These are phyloP conservation scores for Phaedon cochleariae DNA, from an alignment of 2,888 invertebrate species.

Conservation along the genomic window DNA sequence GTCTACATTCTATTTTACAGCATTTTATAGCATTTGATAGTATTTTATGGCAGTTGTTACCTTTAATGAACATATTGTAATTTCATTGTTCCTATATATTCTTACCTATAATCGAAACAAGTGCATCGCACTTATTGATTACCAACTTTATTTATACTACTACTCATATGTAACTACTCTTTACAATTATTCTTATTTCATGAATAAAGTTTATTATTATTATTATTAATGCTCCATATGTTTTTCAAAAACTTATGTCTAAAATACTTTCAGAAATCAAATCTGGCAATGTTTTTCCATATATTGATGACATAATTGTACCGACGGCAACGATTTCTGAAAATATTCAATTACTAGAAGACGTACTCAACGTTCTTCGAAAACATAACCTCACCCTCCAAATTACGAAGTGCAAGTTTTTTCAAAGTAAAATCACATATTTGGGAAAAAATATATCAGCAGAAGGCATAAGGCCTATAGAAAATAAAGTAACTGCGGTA, in stretches of 20 bases:
- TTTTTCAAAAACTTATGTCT: conserved; percentile 50
- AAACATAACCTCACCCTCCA: conserved; percentile 36
- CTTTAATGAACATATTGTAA: no score
- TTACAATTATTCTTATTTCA: no score
- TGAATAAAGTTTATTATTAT: no score
- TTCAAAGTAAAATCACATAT: conserved; percentile 32
- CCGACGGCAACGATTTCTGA: conserved; percentile 29
- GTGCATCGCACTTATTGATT: no score
- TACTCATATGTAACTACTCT: no score
- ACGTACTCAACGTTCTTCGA: background rate
- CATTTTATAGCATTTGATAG: no score
- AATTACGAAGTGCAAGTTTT: conserved; percentile 39
- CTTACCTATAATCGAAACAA: no score
- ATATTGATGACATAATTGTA: conserved; percentile 41
- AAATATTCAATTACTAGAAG: conserved; percentile 26
- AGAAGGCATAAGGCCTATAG: conserved; percentile 37
- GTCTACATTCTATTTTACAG: no score
- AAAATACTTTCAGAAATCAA: conserved; percentile 36
- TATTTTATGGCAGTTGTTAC: no score
- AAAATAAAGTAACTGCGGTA: conserved; percentile 34
- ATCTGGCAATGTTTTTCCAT: conserved; percentile 24
- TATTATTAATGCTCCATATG: conserved; percentile 49
- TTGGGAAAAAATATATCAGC: conserved; percentile 38
- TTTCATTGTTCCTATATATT: no score
- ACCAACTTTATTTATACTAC: no score